Evolutionary conservation across 2,888 invertebrate genomes (phyloP).

Genomic region (Cheilosia vulpina): DNA sequence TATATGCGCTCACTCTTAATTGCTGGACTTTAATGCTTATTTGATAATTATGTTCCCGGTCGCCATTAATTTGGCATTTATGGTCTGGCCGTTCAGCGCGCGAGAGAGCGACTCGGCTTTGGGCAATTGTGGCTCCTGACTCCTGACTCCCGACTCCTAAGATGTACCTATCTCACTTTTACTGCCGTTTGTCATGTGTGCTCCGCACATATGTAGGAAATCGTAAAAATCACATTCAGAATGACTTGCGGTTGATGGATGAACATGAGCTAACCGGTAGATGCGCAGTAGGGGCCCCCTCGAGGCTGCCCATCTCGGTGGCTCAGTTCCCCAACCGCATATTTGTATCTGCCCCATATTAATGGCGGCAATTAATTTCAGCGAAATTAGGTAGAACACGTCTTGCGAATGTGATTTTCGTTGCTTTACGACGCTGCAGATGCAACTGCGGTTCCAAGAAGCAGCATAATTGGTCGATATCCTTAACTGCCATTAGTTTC

Average conservation of each 20-base stretch:
- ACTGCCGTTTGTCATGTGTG: slow-evolving; percentile 63
- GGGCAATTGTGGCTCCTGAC: slow-evolving; percentile 23
- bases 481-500: slow-evolving; percentile 48
- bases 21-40: slow-evolving; percentile 66
- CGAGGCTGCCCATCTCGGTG: slow-evolving; percentile 13
- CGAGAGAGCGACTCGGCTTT: slow-evolving; percentile 15
- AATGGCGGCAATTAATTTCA: slow-evolving; percentile 74
- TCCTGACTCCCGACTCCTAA: slow-evolving; percentile 49
- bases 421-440: slow-evolving; percentile 50
- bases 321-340: slow-evolving; percentile 32
- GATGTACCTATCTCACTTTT: slow-evolving; percentile 55
- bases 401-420: slow-evolving; percentile 55
- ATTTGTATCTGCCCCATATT: slow-evolving; percentile 61
- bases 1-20: slow-evolving; percentile 29
- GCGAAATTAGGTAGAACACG: slow-evolving; percentile 72
- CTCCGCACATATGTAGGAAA: slow-evolving; percentile 29
- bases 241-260: slow-evolving; percentile 37
- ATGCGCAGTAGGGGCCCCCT: slow-evolving; percentile 39
- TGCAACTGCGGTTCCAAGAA: slow-evolving; percentile 60
- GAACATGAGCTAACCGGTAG: slow-evolving; percentile 11
- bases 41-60: slow-evolving; percentile 72
- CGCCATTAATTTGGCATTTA: slow-evolving; percentile 71
- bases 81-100: slow-evolving; percentile 43
- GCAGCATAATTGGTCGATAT: slow-evolving; percentile 28
- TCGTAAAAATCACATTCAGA: slow-evolving; percentile 40